Evolutionary conservation across 2,113 vertebrate species (phyloP).

Genomic region (Larimichthys polyactis): DNA sequence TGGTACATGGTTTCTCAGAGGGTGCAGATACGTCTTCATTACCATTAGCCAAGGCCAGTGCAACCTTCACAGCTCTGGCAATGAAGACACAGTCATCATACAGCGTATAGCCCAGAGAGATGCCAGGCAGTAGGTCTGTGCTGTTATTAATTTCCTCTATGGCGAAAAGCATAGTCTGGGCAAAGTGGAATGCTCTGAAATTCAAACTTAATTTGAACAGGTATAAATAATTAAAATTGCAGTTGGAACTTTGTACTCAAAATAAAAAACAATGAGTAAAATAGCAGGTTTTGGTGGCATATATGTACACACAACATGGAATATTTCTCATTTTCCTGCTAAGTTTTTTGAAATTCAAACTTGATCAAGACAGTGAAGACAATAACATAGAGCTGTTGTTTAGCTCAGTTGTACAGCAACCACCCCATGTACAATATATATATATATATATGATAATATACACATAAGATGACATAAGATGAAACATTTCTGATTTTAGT

Average conservation of each 20-base stretch:
- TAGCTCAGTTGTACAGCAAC: too few relatives aligned
- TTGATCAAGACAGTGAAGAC: too few relatives aligned
- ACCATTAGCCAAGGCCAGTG: constrained; percentile 75
- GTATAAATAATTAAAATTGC: neutral
- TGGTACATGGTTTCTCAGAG: constrained; percentile 50
- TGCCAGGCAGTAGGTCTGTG: constrained; percentile 74
- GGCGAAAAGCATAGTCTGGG: constrained; percentile 81
- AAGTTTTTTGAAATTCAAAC: too few relatives aligned
- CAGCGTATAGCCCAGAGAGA: constrained; percentile 79
- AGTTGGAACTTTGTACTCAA: neutral
- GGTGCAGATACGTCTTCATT: constrained; percentile 34
- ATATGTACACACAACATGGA: too few relatives aligned
- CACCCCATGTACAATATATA: too few relatives aligned
- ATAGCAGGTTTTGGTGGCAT: too few relatives aligned
- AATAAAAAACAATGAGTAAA: too few relatives aligned
- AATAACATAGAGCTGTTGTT: too few relatives aligned
- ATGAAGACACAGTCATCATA: constrained; percentile 80
- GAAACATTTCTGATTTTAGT: neutral
- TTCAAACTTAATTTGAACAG: constrained; percentile 70
- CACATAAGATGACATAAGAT: neutral
- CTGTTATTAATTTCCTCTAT: constrained; percentile 84
- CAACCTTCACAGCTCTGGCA: constrained; percentile 66
- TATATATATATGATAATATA: neutral
- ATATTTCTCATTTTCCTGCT: too few relatives aligned
- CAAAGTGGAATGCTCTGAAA: constrained; percentile 80